Evolutionary conservation across 23 tunicate species (phyloP).

Genomic region (Phallusia fumigata): DNA sequence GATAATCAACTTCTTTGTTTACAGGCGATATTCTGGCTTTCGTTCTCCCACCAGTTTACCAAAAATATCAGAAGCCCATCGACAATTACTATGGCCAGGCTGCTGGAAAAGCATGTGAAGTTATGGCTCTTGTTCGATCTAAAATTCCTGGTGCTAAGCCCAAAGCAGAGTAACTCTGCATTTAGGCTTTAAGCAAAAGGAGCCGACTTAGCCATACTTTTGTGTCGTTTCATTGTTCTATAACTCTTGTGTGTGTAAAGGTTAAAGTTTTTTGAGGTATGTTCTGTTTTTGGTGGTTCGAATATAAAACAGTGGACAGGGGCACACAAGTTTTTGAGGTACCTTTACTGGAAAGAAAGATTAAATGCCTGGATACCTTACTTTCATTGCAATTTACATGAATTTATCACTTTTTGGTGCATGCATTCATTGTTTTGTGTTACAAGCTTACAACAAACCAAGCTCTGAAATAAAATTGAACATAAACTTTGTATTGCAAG

Average conservation of each 20-base stretch:
- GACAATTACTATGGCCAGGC: conserved; percentile 57
- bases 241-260: conserved; percentile 14
- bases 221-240: conserved; percentile 8
- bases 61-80: conserved; percentile 79
- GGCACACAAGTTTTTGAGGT: not conserved
- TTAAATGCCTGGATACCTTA: not conserved
- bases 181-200: not conserved
- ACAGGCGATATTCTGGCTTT: conserved; percentile 47
- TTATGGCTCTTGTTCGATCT: conserved; percentile 28
- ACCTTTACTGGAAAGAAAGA: not conserved
- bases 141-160: conserved; percentile 81
- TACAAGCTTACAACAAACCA: not conserved
- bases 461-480: too few species aligned
- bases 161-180: conserved; percentile 37
- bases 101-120: conserved; percentile 18
- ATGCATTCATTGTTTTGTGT: not conserved
- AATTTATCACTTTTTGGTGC: not conserved
- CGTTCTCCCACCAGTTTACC: conserved; percentile 72
- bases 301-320: not conserved
- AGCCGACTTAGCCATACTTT: not conserved
- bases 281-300: not conserved
- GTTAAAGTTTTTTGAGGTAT: conserved; percentile 12
- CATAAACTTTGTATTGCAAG: too few species aligned
- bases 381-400: not conserved
- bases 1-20: not conserved